Evolutionary conservation across 2,797 vertebrate species (phyloP).

Genomic region (Alca torda): DNA sequence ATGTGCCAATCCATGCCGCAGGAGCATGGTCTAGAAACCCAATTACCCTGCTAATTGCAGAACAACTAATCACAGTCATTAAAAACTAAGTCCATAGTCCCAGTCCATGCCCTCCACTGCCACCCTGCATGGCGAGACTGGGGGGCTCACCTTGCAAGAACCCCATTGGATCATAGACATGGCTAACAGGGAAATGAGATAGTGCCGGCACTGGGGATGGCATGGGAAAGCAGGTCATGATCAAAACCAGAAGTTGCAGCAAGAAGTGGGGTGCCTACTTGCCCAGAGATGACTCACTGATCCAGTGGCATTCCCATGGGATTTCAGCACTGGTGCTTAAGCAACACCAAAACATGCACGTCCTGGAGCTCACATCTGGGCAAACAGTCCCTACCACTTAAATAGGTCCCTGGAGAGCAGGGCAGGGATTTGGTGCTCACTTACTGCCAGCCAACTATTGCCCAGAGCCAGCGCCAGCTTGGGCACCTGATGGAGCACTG

Average conservation of each 20-base stretch:
- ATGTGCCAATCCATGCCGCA: accelerated
- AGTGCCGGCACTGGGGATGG: accelerated
- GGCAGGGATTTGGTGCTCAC: accelerated
- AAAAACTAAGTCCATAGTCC: not conserved
- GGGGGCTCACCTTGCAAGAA: not conserved
- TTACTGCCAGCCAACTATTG: accelerated
- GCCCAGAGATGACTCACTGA: accelerated
- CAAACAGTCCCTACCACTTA: not conserved
- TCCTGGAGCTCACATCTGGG: not conserved
- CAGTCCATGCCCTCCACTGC: not conserved
- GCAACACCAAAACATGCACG: accelerated
- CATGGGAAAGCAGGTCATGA: not conserved
- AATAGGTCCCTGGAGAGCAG: not conserved
- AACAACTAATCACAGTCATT: not conserved
- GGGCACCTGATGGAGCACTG: accelerated
- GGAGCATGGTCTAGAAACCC: slow-evolving; percentile 29
- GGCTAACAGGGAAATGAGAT: accelerated
- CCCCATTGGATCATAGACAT: accelerated
- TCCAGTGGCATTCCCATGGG: not conserved
- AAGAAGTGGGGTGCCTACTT: not conserved
- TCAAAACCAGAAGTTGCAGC: not conserved
- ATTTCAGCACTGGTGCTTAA: not conserved
- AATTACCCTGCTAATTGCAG: not conserved
- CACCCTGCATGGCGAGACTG: accelerated
- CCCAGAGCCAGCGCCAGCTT: not conserved